These are phyloP conservation scores for Enoplosus armatus DNA, from an alignment of 2,797 vertebrate species.

Conservation along the genomic window DNA sequence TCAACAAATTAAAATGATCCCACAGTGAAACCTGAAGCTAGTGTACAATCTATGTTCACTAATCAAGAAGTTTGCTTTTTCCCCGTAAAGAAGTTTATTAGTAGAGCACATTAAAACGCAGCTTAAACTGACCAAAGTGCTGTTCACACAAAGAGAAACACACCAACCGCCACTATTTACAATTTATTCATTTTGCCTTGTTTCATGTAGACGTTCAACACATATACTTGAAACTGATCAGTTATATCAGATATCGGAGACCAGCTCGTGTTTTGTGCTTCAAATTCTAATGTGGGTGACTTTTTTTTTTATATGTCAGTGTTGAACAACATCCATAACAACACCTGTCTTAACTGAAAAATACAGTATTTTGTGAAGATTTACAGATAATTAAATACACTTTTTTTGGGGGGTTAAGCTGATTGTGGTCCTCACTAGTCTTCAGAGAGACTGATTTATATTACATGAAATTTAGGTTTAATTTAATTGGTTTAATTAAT, in stretches of 20 bases:
- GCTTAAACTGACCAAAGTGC: too few relatives aligned
- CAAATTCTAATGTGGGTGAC: too few relatives aligned
- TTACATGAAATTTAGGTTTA: background rate
- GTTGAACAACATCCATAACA: background rate
- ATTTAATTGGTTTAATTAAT: background rate
- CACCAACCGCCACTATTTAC: too few relatives aligned
- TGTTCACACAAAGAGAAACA: too few relatives aligned
- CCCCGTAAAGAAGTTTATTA: too few relatives aligned
- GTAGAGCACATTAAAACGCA: too few relatives aligned
- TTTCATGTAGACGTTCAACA: background rate
- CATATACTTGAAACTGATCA: too few relatives aligned
- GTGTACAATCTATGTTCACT: background rate
- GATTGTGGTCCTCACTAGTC: background rate
- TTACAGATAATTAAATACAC: background rate
- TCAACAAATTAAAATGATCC: too few relatives aligned
- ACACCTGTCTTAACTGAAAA: background rate
- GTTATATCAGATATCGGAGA: too few relatives aligned
- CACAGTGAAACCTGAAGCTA: background rate
- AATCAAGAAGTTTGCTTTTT: too few relatives aligned
- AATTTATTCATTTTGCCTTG: background rate
- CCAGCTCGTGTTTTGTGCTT: too few relatives aligned
- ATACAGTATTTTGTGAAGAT: background rate
- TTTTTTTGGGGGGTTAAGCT: background rate
- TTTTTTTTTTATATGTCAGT: background rate
- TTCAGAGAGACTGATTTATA: too few relatives aligned